A percentile compares a stretch with the other conserved stretches of the same genome.
These are phyloP conservation scores for Hyposoter didymator DNA, from an alignment of 2,888 invertebrate species.

Conservation along the genomic window DNA sequence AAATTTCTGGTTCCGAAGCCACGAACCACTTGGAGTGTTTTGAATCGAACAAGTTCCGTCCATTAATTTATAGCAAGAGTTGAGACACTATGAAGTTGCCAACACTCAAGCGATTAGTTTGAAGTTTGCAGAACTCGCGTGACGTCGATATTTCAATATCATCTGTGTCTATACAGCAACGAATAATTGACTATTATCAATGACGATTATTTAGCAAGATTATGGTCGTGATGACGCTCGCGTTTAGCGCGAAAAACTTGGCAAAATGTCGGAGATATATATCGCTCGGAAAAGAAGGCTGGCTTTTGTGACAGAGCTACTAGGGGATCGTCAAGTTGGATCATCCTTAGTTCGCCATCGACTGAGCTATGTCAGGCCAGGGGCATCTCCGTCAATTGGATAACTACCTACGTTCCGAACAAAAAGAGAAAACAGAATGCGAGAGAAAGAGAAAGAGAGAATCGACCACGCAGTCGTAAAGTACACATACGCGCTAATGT, in stretches of 20 bases:
- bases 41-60: slow-evolving; percentile 2
- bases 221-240: slow-evolving; percentile 18
- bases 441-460: slow-evolving; percentile 36
- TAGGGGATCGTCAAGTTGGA: slow-evolving; percentile 72
- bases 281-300: neutral
- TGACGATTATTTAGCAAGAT: slow-evolving; percentile 25
- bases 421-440: slow-evolving; percentile 40
- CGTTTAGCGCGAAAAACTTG: slow-evolving; percentile 4
- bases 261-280: neutral
- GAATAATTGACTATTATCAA: neutral
- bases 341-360: slow-evolving; percentile 80
- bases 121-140: slow-evolving; percentile 29
- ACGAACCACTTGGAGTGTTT: neutral
- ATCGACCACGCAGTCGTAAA: slow-evolving; percentile 69
- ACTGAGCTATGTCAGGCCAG: slow-evolving; percentile 82
- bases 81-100: slow-evolving; percentile 10
- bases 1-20: slow-evolving; percentile 5
- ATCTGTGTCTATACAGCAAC: neutral
- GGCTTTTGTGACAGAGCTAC: slow-evolving; percentile 46
- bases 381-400: slow-evolving; percentile 81
- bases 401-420: slow-evolving; percentile 78
- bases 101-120: slow-evolving; percentile 20
- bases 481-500: slow-evolving; percentile 49
- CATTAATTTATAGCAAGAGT: slow-evolving; percentile 21
- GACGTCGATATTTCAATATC: neutral